Percentiles rank a stretch among this genome's conserved stretches.
Evolutionary conservation across 2,888 invertebrate genomes (phyloP).

Genomic region (Clitarchus hookeri): DNA sequence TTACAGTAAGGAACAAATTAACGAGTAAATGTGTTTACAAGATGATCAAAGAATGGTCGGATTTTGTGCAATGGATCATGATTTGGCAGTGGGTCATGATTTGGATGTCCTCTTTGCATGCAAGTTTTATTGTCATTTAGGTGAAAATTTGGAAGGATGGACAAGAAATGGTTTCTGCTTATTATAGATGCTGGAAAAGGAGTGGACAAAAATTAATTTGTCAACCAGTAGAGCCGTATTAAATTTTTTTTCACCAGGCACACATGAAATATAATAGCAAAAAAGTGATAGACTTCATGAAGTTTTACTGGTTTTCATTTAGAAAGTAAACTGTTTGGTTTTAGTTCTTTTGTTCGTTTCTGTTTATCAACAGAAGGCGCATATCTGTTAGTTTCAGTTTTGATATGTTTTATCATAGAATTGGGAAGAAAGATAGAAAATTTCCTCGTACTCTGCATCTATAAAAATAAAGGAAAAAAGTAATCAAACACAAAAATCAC

Average conservation of each 20-base stretch:
- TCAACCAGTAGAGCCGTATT: not conserved
- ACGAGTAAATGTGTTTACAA: not conserved
- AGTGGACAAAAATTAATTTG: not conserved
- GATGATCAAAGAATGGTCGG: not conserved
- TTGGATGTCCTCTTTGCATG: not conserved
- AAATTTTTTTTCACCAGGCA: not conserved
- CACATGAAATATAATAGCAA: too few relatives aligned
- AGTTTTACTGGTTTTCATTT: not conserved
- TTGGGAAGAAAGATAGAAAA: not conserved
- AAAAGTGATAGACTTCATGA: not conserved
- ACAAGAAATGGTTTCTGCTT: not conserved
- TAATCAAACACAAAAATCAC: too few relatives aligned
- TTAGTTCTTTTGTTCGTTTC: not conserved
- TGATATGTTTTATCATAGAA: not conserved
- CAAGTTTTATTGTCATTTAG: not conserved
- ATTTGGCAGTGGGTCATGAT: not conserved
- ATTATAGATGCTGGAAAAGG: not conserved
- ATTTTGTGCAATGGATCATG: not conserved
- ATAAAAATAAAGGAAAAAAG: not conserved
- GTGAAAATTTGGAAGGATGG: not conserved
- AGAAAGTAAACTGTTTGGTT: not conserved
- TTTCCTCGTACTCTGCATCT: not conserved
- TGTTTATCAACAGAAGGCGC: not conserved
- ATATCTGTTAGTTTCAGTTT: too few relatives aligned
- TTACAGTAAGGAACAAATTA: not conserved